Conservation (phyloP, 1,140 invertebrate species). For the Dendroctonus valens region DNA sequence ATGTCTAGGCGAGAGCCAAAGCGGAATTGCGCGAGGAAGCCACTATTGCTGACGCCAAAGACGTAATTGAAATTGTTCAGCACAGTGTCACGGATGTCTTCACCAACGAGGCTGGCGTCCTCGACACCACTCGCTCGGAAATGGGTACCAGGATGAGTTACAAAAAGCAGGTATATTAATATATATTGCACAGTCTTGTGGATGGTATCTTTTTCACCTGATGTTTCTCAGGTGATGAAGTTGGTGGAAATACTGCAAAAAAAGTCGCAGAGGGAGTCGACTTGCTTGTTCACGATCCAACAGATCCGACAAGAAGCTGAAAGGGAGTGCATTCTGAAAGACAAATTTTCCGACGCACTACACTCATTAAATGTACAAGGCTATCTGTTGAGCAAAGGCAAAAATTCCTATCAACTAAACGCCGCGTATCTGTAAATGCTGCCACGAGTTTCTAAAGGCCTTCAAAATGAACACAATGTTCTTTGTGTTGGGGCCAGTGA, state of each 20-base stretch:
- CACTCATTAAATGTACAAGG: slow-evolving; percentile 80
- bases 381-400: slow-evolving; percentile 78
- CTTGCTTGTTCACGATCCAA: slow-evolving; percentile 70
- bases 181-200: neutral
- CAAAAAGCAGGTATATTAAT: slow-evolving; percentile 59
- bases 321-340: slow-evolving; percentile 61
- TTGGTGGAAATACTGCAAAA: slow-evolving; percentile 71
- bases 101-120: slow-evolving; percentile 65
- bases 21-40: slow-evolving; percentile 79
- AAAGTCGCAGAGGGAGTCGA: slow-evolving; percentile 61
- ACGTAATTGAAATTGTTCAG: slow-evolving; percentile 83
- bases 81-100: slow-evolving; percentile 77
- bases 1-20: slow-evolving; percentile 74
- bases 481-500: slow-evolving; percentile 58
- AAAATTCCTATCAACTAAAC: slow-evolving; percentile 71
- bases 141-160: slow-evolving; percentile 73
- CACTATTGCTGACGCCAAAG: slow-evolving; percentile 75
- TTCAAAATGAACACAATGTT: slow-evolving; percentile 5
- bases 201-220: neutral
- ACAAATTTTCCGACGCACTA: slow-evolving; percentile 65
- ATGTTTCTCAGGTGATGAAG: slow-evolving; percentile 63
- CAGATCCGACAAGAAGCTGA: slow-evolving; percentile 73
- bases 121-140: slow-evolving; percentile 69
- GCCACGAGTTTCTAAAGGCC: slow-evolving; percentile 34
- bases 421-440: slow-evolving; percentile 22